phyloP scores from a whole-genome alignment of 2,888 invertebrate species.

The Antheraea yamamai region DNA sequence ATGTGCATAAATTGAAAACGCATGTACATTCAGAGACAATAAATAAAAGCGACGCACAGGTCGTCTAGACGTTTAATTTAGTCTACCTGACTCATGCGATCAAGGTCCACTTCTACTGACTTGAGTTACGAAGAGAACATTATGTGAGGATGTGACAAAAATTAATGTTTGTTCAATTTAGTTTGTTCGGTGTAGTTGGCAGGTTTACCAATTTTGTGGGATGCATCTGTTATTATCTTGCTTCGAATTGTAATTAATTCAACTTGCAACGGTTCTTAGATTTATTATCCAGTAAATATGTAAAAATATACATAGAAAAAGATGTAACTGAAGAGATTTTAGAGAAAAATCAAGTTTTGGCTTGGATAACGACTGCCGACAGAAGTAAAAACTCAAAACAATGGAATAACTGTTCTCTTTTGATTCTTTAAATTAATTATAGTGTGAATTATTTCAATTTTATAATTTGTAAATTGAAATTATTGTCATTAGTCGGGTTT shows the following conservation, averaged over 20 bases:
- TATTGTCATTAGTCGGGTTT: no score
- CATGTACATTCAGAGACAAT: constrained; percentile 32
- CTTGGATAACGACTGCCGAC: no score
- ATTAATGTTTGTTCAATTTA: neutral
- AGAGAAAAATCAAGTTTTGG: no score
- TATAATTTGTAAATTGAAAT: no score
- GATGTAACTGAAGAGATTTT: no score
- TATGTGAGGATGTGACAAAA: neutral
- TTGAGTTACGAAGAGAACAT: neutral
- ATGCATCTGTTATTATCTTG: no score
- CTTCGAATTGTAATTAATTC: neutral
- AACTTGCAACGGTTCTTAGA: neutral
- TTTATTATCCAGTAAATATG: neutral
- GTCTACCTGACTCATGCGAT: constrained; percentile 34
- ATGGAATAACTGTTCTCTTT: no score
- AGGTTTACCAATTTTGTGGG: no score
- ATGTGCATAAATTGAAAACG: constrained; percentile 35
- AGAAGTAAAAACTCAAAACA: no score
- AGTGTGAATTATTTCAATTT: no score
- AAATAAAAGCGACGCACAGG: constrained; percentile 37
- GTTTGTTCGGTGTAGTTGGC: neutral
- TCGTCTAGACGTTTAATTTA: constrained; percentile 40
- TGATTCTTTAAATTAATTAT: no score
- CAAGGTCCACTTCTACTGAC: constrained; percentile 17
- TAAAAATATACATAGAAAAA: no score